These are phyloP conservation scores for Girardia tigrina DNA, from an alignment of 2,888 invertebrate genomes.

Conservation along the genomic window DNA sequence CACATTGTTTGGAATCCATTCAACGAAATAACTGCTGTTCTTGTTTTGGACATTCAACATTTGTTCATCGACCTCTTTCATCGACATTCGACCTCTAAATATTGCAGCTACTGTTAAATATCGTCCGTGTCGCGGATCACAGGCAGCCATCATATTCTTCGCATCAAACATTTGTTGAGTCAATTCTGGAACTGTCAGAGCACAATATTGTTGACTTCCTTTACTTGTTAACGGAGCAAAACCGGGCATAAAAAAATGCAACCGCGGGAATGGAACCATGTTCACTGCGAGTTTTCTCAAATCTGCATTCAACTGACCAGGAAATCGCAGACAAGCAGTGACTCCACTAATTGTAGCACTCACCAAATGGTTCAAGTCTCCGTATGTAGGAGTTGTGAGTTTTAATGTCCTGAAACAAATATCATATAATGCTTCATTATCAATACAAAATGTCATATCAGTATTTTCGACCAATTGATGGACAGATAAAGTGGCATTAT, in stretches of 20 bases:
- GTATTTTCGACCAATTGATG: slow-evolving; percentile 75
- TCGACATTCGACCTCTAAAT: slow-evolving; percentile 28
- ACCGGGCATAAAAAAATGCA: slow-evolving; percentile 33
- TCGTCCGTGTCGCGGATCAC: slow-evolving; percentile 24
- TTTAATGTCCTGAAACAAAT: slow-evolving; percentile 62
- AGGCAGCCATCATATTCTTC: slow-evolving; percentile 32
- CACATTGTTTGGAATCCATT: slow-evolving; percentile 35
- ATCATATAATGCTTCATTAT: slow-evolving; percentile 74
- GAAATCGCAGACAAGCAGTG: slow-evolving; percentile 33
- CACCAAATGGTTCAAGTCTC: slow-evolving; percentile 28
- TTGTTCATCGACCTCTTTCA: slow-evolving; percentile 32
- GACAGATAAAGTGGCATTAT: slow-evolving; percentile 72
- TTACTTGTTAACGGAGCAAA: slow-evolving; percentile 26
- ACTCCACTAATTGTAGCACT: slow-evolving; percentile 25
- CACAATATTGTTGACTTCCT: not conserved
- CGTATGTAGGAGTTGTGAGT: slow-evolving; percentile 26
- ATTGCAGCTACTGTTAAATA: slow-evolving; percentile 34
- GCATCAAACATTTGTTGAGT: slow-evolving; percentile 32
- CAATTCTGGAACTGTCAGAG: slow-evolving; percentile 16
- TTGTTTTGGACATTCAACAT: slow-evolving; percentile 33
- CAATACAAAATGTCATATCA: slow-evolving; percentile 74
- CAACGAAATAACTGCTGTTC: slow-evolving; percentile 28
- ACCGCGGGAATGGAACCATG: slow-evolving; percentile 31
- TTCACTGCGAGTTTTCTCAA: slow-evolving; percentile 34
- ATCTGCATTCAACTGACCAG: slow-evolving; percentile 35